Percentiles rank a stretch among this genome's conserved stretches.
These are phyloP conservation scores for Monopis laevigella DNA, from an alignment of 2,888 invertebrate genomes.

Conservation along the genomic window DNA sequence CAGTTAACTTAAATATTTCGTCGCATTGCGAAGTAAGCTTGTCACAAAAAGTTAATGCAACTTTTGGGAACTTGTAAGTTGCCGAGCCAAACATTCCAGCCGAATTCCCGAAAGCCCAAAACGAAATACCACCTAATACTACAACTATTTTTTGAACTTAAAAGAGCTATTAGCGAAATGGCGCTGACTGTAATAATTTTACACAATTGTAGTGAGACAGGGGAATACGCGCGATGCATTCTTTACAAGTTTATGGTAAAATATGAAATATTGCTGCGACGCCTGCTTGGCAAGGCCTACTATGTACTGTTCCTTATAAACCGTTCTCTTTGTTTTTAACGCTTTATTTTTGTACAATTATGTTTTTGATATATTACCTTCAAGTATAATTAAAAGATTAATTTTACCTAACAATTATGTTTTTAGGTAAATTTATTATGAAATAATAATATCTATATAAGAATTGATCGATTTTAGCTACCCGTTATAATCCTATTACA, in stretches of 20 bases:
- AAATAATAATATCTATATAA: too few relatives aligned
- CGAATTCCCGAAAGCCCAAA: constrained; percentile 12
- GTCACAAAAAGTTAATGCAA: constrained; percentile 47
- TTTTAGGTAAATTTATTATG: too few relatives aligned
- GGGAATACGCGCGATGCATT: constrained; percentile 11
- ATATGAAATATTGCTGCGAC: constrained; percentile 8
- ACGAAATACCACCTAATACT: constrained; percentile 28
- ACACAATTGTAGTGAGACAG: constrained; percentile 14
- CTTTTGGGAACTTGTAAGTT: constrained; percentile 21
- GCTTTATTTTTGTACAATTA: too few relatives aligned
- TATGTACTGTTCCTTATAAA: too few relatives aligned
- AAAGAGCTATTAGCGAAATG: constrained; percentile 18
- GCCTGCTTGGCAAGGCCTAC: constrained; percentile 15
- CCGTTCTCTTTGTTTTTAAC: too few relatives aligned
- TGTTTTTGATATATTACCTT: too few relatives aligned
- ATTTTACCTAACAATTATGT: too few relatives aligned
- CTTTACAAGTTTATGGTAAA: constrained; percentile 12
- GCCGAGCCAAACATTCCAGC: constrained; percentile 22
- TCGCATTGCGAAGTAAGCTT: constrained; percentile 34
- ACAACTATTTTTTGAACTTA: constrained; percentile 27
- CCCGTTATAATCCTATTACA: too few relatives aligned
- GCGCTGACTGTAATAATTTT: constrained; percentile 16
- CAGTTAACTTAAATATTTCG: constrained; percentile 38
- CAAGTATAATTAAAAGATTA: too few relatives aligned
- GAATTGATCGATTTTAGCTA: too few relatives aligned